phyloP scores from a whole-genome alignment of 1,140 invertebrate genomes.

The Scaptodrosophila lebanonensis region DNA sequence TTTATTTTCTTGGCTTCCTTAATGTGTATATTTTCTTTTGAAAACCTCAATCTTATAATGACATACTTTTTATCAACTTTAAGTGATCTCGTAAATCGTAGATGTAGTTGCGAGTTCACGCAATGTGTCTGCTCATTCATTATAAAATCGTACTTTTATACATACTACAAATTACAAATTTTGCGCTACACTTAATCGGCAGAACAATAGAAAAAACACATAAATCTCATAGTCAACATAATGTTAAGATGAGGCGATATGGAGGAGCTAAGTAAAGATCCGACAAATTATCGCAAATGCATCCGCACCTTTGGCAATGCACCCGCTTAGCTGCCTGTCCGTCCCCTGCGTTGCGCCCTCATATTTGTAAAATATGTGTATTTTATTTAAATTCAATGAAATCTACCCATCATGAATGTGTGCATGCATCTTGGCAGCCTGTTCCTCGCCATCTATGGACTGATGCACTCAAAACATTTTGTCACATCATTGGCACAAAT shows the following conservation, averaged over 20 bases:
- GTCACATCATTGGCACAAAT: constrained; percentile 59
- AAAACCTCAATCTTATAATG: too few species aligned
- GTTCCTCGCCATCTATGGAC: constrained; percentile 68
- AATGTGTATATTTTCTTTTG: too few species aligned
- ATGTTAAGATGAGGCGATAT: constrained; percentile 65
- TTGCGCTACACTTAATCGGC: constrained; percentile 53
- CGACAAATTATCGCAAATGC: constrained; percentile 58
- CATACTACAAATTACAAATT: constrained; percentile 13
- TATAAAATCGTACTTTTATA: too few species aligned
- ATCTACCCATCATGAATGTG: constrained; percentile 37
- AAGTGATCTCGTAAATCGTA: too few species aligned
- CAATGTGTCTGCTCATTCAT: too few species aligned
- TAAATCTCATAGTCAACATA: constrained; percentile 65
- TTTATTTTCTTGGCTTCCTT: too few species aligned
- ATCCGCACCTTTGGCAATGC: constrained; percentile 9
- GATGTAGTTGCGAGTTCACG: too few species aligned
- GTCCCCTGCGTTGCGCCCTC: not conserved
- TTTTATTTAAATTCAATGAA: constrained; percentile 63
- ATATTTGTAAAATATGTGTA: constrained; percentile 4
- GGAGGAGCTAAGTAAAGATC: constrained; percentile 39
- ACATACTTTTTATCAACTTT: too few species aligned
- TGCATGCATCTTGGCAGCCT: constrained; percentile 22
- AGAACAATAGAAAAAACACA: constrained; percentile 39
- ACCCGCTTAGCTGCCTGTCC: not conserved
- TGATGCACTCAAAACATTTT: constrained; percentile 46